phyloP scores from a whole-genome alignment of 1,140 invertebrate species.

The Drosophila serrata region DNA sequence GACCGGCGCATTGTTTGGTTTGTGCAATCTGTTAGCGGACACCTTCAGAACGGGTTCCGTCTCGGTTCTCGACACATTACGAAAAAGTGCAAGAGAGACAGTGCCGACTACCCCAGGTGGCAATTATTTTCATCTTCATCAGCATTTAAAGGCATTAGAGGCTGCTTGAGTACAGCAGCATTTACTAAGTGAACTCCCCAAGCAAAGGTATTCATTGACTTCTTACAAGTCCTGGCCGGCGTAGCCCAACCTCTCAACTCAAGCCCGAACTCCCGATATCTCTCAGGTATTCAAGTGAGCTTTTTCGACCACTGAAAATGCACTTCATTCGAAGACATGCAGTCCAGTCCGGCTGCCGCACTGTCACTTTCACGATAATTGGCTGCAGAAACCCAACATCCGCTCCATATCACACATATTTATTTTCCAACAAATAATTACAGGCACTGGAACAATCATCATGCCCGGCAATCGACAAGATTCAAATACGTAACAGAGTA shows the following conservation, averaged over 20 bases:
- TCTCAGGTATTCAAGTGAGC: slow-evolving; percentile 51
- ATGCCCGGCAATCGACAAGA: neutral
- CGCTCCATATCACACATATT: slow-evolving; percentile 47
- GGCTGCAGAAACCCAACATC: slow-evolving; percentile 45
- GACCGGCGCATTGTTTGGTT: slow-evolving; percentile 54
- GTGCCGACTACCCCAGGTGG: neutral
- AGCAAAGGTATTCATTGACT: neutral
- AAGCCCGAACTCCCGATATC: neutral
- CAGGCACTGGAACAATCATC: slow-evolving; percentile 33
- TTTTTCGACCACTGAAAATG: slow-evolving; percentile 27
- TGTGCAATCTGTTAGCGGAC: slow-evolving; percentile 53
- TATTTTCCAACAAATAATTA: slow-evolving; percentile 60
- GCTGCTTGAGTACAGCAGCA: neutral
- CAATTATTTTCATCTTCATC: slow-evolving; percentile 2
- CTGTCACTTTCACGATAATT: slow-evolving; percentile 74
- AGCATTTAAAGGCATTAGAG: neutral
- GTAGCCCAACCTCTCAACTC: slow-evolving; percentile 10
- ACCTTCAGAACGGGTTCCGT: slow-evolving; percentile 19
- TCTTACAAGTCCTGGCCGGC: slow-evolving; percentile 28
- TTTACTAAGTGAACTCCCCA: neutral
- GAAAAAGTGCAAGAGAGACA: slow-evolving; percentile 27
- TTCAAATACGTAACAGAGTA: slow-evolving; percentile 10
- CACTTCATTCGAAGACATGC: slow-evolving; percentile 3
- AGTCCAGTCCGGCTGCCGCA: slow-evolving; percentile 21
- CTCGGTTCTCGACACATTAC: slow-evolving; percentile 33